Base-by-base conservation (phyloP, 2,797 vertebrate species). In the Lindbergichthys nudifrons region DNA sequence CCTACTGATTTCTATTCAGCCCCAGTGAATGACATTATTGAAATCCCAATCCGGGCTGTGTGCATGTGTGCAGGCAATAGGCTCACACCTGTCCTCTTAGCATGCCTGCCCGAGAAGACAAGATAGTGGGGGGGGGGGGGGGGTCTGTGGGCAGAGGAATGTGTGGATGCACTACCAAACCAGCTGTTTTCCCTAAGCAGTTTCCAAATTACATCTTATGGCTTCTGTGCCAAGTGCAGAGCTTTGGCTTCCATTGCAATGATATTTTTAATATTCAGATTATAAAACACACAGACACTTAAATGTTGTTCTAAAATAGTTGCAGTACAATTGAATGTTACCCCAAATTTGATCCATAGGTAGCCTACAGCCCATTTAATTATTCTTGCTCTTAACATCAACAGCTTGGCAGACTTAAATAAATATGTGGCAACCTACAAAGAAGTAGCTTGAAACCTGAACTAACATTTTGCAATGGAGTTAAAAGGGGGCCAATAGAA, bases 1-100 rank as follows among this genome's bases (percentile, higher is more conserved):
- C 88, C 88, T 23, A 79, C 83, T 68, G 80, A 74, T 82, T 92
- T 70, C 85, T 79, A 89, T 92, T 94, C 88, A 93, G 71, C 75
- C 71, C 61, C 62, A 65, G 42, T 94, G 88, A 94, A 94, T 85
- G 87, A 84, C 87, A 84, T 92, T 92, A 93, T 94, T 94, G 85
- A 94, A 91, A 91, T 88, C 81, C 73, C 78, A 75, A 32, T 81
- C 85, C 85, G 5, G 65, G 71, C 87, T 90, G 89, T 19, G 50
- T 81, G 86, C 77, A 77, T 86, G 76, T 85, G 86, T 63, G 48
- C 63, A 84, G 73, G 84, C 76, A 82, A 76, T 83, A 57, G 82
- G 62, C 87, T 76, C 87, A 90, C 92, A 93, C 91, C 92, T 93
- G 92, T 91, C 88, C 78, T 74, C 75, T 81, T 81, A 86, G 84